Percentiles rank a stretch among this genome's conserved stretches.
Conservation (phyloP, 1,140 invertebrate genomes). For the Saxidomus purpurata region DNA sequence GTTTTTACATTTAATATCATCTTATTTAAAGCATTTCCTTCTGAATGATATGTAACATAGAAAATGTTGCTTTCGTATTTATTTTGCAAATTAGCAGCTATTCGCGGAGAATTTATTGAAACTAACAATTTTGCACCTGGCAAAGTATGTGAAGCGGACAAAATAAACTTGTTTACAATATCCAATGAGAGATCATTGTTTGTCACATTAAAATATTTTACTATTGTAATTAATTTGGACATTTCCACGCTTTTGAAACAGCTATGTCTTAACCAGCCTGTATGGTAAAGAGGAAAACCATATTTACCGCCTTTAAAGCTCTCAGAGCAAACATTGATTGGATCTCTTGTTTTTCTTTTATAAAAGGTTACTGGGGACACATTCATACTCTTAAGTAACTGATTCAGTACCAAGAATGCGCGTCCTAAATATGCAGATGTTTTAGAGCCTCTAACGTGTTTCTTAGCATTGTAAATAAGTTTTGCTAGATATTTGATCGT, state of each 20-base stretch:
- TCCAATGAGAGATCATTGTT: too few species aligned
- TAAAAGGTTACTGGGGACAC: conserved; percentile 2
- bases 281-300: conserved; percentile 71
- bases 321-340: conserved; percentile 66
- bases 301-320: conserved; percentile 59
- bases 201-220: neutral
- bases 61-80: conserved; percentile 28
- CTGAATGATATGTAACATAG: conserved; percentile 70
- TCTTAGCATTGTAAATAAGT: conserved; percentile 37
- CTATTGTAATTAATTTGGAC: conserved; percentile 45
- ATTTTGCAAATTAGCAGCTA: neutral
- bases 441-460: conserved; percentile 61
- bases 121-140: neutral
- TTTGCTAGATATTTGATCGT: too few species aligned
- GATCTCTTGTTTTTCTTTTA: neutral
- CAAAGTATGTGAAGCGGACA: too few species aligned
- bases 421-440: conserved; percentile 25
- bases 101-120: neutral
- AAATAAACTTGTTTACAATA: too few species aligned
- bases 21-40: conserved; percentile 55
- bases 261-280: conserved; percentile 62
- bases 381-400: conserved; percentile 30
- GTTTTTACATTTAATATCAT: too few species aligned
- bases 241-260: conserved; percentile 49
- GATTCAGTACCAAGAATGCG: conserved; percentile 25